A percentile compares a stretch with the other conserved stretches of the same genome.
These are phyloP conservation scores for Drosophila fungiperda DNA, from an alignment of 2,888 invertebrate species.

Conservation along the genomic window DNA sequence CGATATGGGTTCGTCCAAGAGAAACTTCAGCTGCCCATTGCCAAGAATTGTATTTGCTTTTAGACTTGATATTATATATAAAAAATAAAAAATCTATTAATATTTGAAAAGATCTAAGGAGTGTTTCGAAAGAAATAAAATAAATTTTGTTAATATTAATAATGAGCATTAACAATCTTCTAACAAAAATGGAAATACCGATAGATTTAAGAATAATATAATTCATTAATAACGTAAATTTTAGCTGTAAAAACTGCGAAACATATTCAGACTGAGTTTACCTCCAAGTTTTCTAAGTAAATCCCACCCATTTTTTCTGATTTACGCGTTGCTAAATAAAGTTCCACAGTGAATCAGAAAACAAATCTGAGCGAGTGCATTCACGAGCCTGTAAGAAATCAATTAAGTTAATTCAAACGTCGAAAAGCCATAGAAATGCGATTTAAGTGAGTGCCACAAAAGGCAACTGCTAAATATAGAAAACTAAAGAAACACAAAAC, in stretches of 20 bases:
- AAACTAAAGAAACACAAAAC: neutral
- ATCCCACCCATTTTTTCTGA: neutral
- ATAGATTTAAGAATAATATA: neutral
- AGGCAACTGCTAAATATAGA: conserved; percentile 54
- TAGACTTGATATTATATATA: neutral
- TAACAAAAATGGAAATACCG: neutral
- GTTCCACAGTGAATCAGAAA: neutral
- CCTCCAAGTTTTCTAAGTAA: neutral
- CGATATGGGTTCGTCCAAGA: neutral
- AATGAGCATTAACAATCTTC: neutral
- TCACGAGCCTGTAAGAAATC: conserved; percentile 44
- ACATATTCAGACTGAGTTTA: neutral
- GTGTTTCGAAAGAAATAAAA: neutral
- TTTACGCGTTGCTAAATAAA: conserved; percentile 7
- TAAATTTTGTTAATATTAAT: neutral
- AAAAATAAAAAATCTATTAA: too few relatives aligned
- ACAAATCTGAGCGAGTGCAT: conserved; percentile 25
- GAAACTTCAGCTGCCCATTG: neutral
- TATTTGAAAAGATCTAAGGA: rapidly evolving
- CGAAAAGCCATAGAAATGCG: conserved; percentile 41
- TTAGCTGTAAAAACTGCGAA: neutral
- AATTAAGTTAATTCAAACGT: conserved; percentile 58
- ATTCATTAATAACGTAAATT: neutral
- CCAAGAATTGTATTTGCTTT: neutral
- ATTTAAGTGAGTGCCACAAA: conserved; percentile 53